Base-by-base conservation (phyloP, 2,797 vertebrate genomes). In the Chlorospingus semifuscus region DNA sequence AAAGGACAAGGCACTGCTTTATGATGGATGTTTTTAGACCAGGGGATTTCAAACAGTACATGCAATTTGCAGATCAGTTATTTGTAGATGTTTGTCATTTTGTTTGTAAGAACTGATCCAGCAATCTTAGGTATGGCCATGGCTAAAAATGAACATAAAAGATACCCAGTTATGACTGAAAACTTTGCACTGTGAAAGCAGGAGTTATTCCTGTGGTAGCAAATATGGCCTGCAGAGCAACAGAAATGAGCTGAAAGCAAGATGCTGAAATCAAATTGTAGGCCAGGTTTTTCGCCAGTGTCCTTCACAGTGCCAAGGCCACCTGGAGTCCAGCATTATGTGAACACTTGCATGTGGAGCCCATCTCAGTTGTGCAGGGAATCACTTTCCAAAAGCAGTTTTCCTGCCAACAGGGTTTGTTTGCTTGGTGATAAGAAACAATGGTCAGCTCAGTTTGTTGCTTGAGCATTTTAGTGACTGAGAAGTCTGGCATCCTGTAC, bases 361-460 rank as follows among this genome's bases (percentile, higher is more conserved):
- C 53, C 61, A 21, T 77, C 70, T 86, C 63, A 9, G 77, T 32
- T 5, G 1, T 27, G 64, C 19, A 84, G 80, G 47, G 83, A 93
- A 66, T 87, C 78, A 32, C 53, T 89, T 88, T 71, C 83, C 59
- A 89, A 93, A 78, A 0, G 5, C 27, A 20, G 60, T 77, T 94
- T 93, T 96, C 87, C 89, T 96, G 95, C 85, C 94, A 87, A 23
- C 13, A 0, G 44, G 32, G 12, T 95, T 94, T 95, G 87, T 96
- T 95, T 97, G 75, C 84, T 82, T 74, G 63, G 84, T 87, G 89
- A 87, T 94, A 93, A 88, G 89, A 93, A 94, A 95, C 89, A 95
- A 90, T 69, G 91, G 92, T 68, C 91, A 87, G 39, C 74, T 89
- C 32, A 15, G 50, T 88, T 92, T 83, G 70, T 93, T 80, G 66